A percentile compares a stretch with the other conserved stretches of the same genome.
Evolutionary conservation across 2,888 invertebrate genomes (phyloP).

Genomic region (Trisateles emortualis): DNA sequence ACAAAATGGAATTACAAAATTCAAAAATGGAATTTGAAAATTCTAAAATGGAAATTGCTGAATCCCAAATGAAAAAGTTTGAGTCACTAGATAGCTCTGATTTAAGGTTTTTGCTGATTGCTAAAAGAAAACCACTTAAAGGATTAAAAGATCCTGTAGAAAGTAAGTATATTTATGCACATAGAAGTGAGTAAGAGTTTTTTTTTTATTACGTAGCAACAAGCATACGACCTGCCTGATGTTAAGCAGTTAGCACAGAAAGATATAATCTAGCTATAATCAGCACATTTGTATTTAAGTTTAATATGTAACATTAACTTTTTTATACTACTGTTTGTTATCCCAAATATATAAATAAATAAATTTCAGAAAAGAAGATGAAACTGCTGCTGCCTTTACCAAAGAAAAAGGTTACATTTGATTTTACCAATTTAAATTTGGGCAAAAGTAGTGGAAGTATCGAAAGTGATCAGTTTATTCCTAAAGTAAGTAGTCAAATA

Average conservation of each 20-base stretch:
- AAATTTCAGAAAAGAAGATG: conserved; percentile 32
- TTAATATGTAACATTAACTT: too few relatives aligned
- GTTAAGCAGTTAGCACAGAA: too few relatives aligned
- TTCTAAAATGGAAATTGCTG: background rate
- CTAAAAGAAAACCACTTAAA: conserved; percentile 46
- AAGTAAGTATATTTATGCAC: conserved; percentile 31
- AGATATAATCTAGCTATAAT: too few relatives aligned
- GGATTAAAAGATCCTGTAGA: conserved; percentile 14
- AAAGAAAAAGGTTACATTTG: conserved; percentile 57
- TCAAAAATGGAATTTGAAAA: background rate
- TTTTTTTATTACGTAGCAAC: too few relatives aligned
- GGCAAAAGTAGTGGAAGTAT: background rate
- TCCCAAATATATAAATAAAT: too few relatives aligned
- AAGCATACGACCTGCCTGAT: too few relatives aligned
- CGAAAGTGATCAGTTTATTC: background rate
- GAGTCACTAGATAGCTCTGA: conserved; percentile 47
- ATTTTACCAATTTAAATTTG: conserved; percentile 23
- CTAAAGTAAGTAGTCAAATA: background rate
- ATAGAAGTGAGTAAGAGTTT: too few relatives aligned
- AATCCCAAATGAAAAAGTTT: too few relatives aligned
- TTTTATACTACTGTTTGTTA: too few relatives aligned
- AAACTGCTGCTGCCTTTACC: conserved; percentile 5
- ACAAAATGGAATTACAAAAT: too few relatives aligned
- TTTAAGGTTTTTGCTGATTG: conserved; percentile 56
- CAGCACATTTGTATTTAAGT: too few relatives aligned